Conservation (phyloP, 1,140 invertebrate genomes). For the Colletes gigas region DNA sequence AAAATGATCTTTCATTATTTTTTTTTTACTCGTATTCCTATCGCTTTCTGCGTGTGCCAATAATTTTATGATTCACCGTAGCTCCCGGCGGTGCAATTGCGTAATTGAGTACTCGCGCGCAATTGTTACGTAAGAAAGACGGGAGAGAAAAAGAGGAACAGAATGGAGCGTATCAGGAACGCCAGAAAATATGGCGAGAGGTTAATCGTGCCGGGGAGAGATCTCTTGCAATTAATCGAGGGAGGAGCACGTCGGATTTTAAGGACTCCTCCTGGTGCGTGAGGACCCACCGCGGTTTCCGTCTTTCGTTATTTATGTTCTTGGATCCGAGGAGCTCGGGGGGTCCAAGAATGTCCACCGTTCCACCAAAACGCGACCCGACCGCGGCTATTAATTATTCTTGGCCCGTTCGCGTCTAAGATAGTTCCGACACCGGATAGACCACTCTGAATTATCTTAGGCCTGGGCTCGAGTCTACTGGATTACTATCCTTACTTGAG, state of each 20-base stretch:
- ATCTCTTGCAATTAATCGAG: conserved; percentile 63
- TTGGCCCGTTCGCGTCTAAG: conserved; percentile 56
- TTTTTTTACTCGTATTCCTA: too few species aligned
- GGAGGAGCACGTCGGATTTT: conserved; percentile 67
- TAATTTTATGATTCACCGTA: too few species aligned
- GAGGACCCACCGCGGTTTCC: conserved; percentile 65
- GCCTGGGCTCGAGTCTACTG: neutral
- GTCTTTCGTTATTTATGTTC: conserved; percentile 75
- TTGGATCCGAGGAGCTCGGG: conserved; percentile 70
- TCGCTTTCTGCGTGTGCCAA: too few species aligned
- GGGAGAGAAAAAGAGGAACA: neutral
- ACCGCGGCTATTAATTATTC: conserved; percentile 76
- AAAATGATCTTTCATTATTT: too few species aligned
- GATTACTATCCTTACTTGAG: neutral
- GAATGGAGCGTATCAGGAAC: conserved; percentile 30
- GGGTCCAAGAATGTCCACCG: conserved; percentile 69
- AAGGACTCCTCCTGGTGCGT: conserved; percentile 62
- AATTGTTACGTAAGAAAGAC: neutral
- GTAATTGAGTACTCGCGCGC: neutral
- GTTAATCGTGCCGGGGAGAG: conserved; percentile 41
- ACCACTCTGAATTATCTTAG: conserved; percentile 8
- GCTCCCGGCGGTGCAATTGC: neutral
- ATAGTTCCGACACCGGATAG: conserved; percentile 32
- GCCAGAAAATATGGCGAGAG: conserved; percentile 38
- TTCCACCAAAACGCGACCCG: conserved; percentile 69